Conservation (phyloP, 2,113 vertebrate genomes). For the Theropithecus gelada region DNA sequence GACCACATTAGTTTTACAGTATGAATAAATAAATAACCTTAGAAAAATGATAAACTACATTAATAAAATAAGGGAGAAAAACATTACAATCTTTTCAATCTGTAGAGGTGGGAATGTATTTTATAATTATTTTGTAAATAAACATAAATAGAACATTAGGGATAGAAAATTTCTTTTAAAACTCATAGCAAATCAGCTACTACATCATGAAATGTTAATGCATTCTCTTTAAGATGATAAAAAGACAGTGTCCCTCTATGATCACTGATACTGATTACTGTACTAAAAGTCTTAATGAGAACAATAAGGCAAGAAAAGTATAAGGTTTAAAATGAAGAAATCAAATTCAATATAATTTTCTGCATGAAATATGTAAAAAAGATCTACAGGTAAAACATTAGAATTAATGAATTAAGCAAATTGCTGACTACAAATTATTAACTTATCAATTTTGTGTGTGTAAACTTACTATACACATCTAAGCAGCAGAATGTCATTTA, state of each 20-base stretch:
- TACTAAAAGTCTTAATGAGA: background rate
- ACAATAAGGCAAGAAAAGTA: background rate
- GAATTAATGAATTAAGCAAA: background rate
- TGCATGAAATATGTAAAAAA: background rate
- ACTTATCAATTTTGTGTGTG: background rate
- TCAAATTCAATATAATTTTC: background rate
- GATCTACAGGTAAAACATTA: background rate
- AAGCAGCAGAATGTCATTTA: background rate
- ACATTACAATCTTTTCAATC: background rate
- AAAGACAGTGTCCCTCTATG: background rate
- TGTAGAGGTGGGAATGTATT: background rate
- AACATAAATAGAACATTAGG: background rate
- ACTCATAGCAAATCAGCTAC: background rate
- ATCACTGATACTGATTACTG: background rate
- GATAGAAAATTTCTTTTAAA: background rate
- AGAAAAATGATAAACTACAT: background rate
- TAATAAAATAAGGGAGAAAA: background rate
- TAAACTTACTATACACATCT: background rate
- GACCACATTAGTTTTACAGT: background rate
- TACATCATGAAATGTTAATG: background rate
- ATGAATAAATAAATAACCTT: background rate
- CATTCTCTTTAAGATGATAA: background rate
- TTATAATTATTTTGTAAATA: background rate
- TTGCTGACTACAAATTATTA: background rate
- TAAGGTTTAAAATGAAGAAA: background rate